phyloP scores from a whole-genome alignment of 2,113 vertebrate species.

The Hyperoodon ampullatus region DNA sequence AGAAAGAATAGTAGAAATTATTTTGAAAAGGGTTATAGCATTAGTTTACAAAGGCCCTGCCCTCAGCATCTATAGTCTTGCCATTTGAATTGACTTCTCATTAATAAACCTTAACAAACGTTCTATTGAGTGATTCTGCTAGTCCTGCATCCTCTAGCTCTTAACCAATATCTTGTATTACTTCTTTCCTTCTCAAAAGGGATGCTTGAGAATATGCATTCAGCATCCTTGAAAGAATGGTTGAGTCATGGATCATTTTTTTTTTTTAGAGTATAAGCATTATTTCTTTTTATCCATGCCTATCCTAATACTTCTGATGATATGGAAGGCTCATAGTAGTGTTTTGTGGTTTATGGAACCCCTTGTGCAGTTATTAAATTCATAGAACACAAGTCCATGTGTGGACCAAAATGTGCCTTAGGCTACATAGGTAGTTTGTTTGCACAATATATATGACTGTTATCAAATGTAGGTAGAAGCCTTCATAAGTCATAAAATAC shows the following conservation, averaged over 20 bases:
- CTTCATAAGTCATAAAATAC: constrained; percentile 12
- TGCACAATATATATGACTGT: not conserved
- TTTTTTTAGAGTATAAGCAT: not conserved
- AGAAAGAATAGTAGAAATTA: not conserved
- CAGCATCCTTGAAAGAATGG: not conserved
- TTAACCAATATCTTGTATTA: not conserved
- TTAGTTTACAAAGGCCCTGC: not conserved
- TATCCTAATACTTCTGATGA: not conserved
- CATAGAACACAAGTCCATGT: no score
- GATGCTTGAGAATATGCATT: not conserved
- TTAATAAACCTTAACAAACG: not conserved
- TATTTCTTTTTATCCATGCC: not conserved
- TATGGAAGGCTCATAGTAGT: no score
- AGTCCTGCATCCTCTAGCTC: not conserved
- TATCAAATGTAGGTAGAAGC: not conserved
- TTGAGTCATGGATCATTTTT: not conserved
- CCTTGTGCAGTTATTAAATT: no score
- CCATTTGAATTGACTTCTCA: not conserved
- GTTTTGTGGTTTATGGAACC: no score
- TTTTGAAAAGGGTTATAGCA: not conserved
- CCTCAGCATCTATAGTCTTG: not conserved
- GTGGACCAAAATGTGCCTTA: no score
- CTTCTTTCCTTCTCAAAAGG: not conserved
- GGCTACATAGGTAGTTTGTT: no score
- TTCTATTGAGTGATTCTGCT: not conserved